phyloP scores from a whole-genome alignment of 2,113 vertebrate species.

The Pluvialis apricaria region DNA sequence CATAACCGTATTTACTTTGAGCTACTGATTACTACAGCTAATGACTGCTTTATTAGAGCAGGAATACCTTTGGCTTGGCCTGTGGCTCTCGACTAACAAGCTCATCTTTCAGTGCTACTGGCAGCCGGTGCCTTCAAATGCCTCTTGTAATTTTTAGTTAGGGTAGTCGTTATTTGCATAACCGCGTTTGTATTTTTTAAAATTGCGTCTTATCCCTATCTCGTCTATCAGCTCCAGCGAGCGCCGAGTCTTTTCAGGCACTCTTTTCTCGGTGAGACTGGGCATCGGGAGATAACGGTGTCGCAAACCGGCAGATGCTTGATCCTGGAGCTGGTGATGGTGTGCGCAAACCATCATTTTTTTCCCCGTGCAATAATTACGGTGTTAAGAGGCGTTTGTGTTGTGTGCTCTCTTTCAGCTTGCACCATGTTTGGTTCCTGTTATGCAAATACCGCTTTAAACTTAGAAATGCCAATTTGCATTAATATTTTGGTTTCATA shows the following conservation, averaged over 20 bases:
- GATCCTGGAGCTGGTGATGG: background rate
- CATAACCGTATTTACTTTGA: background rate
- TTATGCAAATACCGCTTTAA: conserved; percentile 73
- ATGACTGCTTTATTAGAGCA: background rate
- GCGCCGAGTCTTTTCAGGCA: background rate
- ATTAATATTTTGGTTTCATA: conserved; percentile 74
- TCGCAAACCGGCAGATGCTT: background rate
- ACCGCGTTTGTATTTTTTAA: background rate
- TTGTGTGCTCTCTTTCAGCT: conserved; percentile 32
- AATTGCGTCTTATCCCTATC: background rate
- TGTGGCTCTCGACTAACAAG: background rate
- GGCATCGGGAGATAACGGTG: background rate
- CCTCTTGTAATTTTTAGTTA: background rate
- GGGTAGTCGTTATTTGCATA: background rate
- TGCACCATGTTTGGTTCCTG: conserved; percentile 58
- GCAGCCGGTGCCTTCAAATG: background rate
- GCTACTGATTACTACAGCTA: background rate
- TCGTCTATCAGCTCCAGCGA: background rate
- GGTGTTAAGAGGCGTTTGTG: conserved; percentile 52
- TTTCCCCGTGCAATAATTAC: conserved; percentile 21
- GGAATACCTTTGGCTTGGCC: background rate
- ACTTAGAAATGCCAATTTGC: conserved; percentile 74
- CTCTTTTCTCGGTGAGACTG: background rate
- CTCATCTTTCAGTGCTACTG: background rate
- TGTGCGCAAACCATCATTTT: conserved; percentile 9